Evolutionary conservation across 2,888 invertebrate species (phyloP).

Genomic region (Eupithecia pulchellata): DNA sequence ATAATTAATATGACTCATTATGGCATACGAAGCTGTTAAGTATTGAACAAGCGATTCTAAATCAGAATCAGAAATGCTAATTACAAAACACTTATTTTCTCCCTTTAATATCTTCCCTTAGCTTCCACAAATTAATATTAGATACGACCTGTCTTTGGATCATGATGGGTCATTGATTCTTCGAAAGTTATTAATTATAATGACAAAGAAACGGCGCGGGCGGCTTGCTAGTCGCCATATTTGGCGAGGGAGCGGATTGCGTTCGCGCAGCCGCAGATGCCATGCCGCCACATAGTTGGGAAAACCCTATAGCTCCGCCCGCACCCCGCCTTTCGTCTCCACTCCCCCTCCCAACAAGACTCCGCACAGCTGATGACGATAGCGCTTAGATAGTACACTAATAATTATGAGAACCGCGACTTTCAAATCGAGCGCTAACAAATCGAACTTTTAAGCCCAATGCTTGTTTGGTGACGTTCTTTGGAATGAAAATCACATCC

Average conservation of each 20-base stretch:
- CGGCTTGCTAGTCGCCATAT: slow-evolving; percentile 58
- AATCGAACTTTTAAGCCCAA: slow-evolving; percentile 26
- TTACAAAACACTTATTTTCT: neutral
- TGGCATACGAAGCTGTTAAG: neutral
- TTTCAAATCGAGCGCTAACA: slow-evolving; percentile 25
- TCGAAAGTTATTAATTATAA: neutral
- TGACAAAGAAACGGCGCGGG: slow-evolving; percentile 1
- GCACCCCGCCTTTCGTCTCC: slow-evolving; percentile 38
- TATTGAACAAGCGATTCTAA: neutral
- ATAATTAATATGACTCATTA: neutral
- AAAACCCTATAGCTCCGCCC: slow-evolving; percentile 72
- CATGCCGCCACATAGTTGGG: slow-evolving; percentile 73
- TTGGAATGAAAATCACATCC: slow-evolving; percentile 15
- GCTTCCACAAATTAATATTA: neutral
- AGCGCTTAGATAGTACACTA: slow-evolving; percentile 19
- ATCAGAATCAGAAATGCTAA: no score
- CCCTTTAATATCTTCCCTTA: neutral
- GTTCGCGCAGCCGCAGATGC: slow-evolving; percentile 53
- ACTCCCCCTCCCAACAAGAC: slow-evolving; percentile 11
- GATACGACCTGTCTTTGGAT: neutral
- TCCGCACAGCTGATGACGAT: slow-evolving; percentile 36
- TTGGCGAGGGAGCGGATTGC: slow-evolving; percentile 63
- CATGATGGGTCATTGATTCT: neutral
- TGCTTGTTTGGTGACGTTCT: slow-evolving; percentile 21
- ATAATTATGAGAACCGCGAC: slow-evolving; percentile 36